Evolutionary conservation across 2,888 invertebrate species (phyloP), one percentile per base, ranked within the genome.

Genomic region (Lycocerus yunnanus): DNA sequence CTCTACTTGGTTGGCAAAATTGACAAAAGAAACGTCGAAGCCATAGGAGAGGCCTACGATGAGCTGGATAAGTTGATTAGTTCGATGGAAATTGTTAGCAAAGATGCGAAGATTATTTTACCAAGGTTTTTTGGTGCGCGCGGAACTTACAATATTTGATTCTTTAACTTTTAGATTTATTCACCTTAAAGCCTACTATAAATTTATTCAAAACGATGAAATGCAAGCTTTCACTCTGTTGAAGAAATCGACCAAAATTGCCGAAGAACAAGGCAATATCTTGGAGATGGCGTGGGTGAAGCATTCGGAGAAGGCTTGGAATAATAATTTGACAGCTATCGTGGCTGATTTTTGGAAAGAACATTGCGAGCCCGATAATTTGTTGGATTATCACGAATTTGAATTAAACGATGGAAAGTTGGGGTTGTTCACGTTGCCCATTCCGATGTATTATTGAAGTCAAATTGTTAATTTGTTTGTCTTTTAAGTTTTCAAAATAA

Each of bases 261-360:
- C 90, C 0, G 83, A 82, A 16, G 83, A 87, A 75, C 83, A 84
- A 71, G 84, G 86, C 0, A 88, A 90, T 78, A 81, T 83, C 16
- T 82, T 89, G 68, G 85, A 90, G 66, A 80, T 86, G 16, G 82
- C 86, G 18, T 91, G 90, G 90, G 86, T 88, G 6, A 84, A 87
- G 71, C 90, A 91, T 80, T 90, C 89, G 10, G 86, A 87, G 78
- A 87, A 88, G 91, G 88, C 88, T 69, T 91, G 91, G 91, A 87
- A 85, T 63, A 88, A 89, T 13, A 86, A 84, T 3, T 80, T 91
- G 66, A 86, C 86, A 65, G 83, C 86, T 0, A 84, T 87, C 70
- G 84, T 86, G 21, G 78, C 84, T 68, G 85, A 89, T 76, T 88
- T 87, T 80, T 91, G 91, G 91, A 84, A 83, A 15, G 87, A 90